Evolutionary conservation across 1,140 invertebrate species (phyloP).

Genomic region (Pachypeltis micranthus): DNA sequence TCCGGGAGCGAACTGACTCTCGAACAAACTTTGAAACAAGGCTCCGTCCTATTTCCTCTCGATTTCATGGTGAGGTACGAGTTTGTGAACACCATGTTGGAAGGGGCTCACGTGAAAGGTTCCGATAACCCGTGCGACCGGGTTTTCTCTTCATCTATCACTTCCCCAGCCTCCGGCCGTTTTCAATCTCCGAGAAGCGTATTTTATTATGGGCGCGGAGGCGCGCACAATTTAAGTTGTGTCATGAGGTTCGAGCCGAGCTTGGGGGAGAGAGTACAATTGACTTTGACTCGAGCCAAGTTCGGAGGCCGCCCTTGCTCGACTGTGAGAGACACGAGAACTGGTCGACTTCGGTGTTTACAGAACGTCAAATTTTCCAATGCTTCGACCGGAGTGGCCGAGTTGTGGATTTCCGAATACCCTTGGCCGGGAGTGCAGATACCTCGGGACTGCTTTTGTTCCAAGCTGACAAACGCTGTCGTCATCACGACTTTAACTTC

Average conservation of each 20-base stretch:
- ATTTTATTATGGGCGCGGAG: constrained; percentile 69
- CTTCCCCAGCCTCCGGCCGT: constrained; percentile 39
- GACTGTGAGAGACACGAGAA: constrained; percentile 49
- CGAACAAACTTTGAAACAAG: constrained; percentile 56
- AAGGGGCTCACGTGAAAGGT: constrained; percentile 42
- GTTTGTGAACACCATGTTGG: constrained; percentile 46
- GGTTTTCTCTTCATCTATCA: constrained; percentile 38
- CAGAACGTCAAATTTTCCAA: constrained; percentile 26
- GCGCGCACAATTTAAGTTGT: constrained; percentile 59
- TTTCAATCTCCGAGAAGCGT: constrained; percentile 66
- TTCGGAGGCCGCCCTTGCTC: constrained; percentile 54
- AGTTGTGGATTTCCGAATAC: constrained; percentile 56
- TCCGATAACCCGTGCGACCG: constrained; percentile 47
- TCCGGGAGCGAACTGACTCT: constrained; percentile 56
- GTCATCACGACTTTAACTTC: constrained; percentile 50
- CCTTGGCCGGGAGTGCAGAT: constrained; percentile 51
- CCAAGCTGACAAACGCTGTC: constrained; percentile 48
- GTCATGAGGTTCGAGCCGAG: constrained; percentile 58
- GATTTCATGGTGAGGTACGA: constrained; percentile 66
- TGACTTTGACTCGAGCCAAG: constrained; percentile 47
- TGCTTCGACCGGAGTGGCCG: constrained; percentile 34
- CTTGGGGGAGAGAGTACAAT: constrained; percentile 48
- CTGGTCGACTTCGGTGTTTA: constrained; percentile 51
- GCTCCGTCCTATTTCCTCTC: constrained; percentile 62
- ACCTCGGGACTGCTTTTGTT: constrained; percentile 60